Conservation (phyloP, 2,113 vertebrate species). For the Narcine bancroftii region DNA sequence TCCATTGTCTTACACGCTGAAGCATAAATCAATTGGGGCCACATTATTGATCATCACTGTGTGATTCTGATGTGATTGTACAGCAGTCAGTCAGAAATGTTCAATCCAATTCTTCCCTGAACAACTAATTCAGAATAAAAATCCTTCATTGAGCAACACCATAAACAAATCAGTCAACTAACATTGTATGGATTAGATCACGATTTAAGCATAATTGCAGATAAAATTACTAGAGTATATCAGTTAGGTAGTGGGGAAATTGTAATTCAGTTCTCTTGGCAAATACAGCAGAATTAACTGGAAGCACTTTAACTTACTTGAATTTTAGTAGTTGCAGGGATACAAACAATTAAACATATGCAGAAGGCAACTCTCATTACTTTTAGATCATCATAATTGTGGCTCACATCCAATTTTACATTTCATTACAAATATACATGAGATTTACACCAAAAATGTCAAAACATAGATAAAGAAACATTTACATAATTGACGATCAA, state of each 20-base stretch:
- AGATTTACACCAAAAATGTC: background rate
- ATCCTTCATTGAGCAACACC: background rate
- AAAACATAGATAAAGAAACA: background rate
- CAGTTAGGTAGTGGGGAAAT: background rate
- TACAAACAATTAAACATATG: background rate
- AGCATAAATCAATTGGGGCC: background rate
- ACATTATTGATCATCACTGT: background rate
- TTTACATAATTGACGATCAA: no score
- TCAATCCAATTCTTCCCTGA: background rate
- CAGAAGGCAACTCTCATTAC: background rate
- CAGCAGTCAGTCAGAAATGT: background rate
- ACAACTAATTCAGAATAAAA: background rate
- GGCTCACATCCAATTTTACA: background rate
- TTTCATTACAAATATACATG: background rate
- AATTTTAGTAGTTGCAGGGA: background rate
- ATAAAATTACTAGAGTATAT: background rate
- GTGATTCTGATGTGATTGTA: background rate
- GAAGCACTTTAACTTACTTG: background rate
- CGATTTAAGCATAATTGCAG: background rate
- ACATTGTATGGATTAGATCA: background rate
- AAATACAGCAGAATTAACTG: background rate
- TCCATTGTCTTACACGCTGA: background rate
- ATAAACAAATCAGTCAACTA: slow-evolving; percentile 1
- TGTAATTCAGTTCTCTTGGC: background rate
- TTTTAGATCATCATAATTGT: background rate